phyloP scores from a whole-genome alignment of 2,113 vertebrate genomes.

The Microtus ochrogaster region DNA sequence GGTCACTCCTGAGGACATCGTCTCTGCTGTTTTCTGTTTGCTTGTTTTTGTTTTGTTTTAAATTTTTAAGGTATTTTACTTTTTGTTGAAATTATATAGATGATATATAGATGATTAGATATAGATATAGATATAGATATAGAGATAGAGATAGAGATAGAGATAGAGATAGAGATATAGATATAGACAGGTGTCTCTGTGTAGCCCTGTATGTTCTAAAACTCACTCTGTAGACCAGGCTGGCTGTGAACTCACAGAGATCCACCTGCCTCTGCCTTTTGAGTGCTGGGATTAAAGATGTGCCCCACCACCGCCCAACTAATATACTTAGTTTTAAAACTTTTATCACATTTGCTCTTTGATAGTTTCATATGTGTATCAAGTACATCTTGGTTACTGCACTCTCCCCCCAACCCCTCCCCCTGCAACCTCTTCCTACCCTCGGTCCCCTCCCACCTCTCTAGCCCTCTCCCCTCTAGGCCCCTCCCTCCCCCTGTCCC shows the following conservation, averaged over 20 bases:
- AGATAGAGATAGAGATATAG: fast-evolving
- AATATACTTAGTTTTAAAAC: background rate
- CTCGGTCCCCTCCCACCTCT: background rate
- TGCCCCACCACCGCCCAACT: background rate
- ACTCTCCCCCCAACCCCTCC: background rate
- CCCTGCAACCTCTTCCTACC: too few relatives aligned
- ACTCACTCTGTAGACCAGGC: background rate
- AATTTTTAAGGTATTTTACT: background rate
- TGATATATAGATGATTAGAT: too few relatives aligned
- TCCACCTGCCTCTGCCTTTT: background rate
- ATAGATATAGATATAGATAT: too few relatives aligned
- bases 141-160: background rate
- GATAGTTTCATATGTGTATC: background rate
- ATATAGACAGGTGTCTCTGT: background rate
- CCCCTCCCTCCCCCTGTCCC: too few relatives aligned
- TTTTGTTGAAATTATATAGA: background rate
- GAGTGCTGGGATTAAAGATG: background rate
- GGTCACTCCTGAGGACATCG: background rate
- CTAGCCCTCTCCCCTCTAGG: background rate
- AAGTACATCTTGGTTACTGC: background rate
- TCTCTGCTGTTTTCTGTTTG: background rate
- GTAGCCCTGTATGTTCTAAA: background rate
- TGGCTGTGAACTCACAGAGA: background rate
- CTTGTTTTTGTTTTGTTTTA: background rate
- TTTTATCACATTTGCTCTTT: background rate